Conservation (phyloP, 2,888 invertebrate species). For the Nemotelus nigrinus region DNA sequence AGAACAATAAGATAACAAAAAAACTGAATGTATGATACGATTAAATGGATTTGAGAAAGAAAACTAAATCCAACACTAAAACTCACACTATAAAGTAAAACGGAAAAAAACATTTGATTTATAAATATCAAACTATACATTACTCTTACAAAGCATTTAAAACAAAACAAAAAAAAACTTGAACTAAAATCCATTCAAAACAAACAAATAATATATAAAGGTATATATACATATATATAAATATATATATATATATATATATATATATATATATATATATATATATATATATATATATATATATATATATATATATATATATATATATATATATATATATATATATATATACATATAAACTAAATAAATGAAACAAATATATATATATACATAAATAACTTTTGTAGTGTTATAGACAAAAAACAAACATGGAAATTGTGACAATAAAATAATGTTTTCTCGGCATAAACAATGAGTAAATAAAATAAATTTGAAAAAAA, state of each 20-base stretch:
- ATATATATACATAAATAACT: constrained; percentile 6
- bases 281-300: no score
- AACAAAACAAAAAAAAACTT: background rate
- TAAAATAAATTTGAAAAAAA: no score
- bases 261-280: no score
- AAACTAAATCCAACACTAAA: no score
- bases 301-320: background rate
- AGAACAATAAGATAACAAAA: no score
- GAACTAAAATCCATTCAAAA: background rate
- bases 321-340: constrained; percentile 1
- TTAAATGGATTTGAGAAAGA: no score
- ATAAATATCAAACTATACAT: no score
- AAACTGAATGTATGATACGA: no score
- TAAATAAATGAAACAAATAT: background rate
- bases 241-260: no score
- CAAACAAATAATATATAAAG: background rate
- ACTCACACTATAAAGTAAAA: no score
- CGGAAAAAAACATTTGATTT: no score
- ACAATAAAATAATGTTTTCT: constrained; percentile 28
- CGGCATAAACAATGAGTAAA: background rate
- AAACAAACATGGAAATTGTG: constrained; percentile 8
- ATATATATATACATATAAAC: background rate
- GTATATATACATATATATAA: constrained; percentile 2
- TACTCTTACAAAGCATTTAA: background rate
- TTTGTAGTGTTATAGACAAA: constrained; percentile 8